A percentile compares a stretch with the other conserved stretches of the same genome.
These are phyloP conservation scores for Pelobates fuscus DNA, from an alignment of 2,113 vertebrate species.

Conservation along the genomic window DNA sequence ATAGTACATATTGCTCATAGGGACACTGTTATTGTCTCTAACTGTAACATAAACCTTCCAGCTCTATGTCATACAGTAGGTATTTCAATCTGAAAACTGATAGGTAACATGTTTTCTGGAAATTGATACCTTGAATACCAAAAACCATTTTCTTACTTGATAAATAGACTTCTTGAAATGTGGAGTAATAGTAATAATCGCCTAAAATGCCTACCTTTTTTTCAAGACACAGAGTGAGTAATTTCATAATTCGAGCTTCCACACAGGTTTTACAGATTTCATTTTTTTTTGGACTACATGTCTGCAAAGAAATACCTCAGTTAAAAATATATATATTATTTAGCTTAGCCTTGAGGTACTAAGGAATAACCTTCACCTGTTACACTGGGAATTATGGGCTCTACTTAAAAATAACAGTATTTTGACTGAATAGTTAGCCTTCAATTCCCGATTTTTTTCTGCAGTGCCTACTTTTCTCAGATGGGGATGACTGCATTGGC, in stretches of 20 bases:
- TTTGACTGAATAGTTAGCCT: neutral
- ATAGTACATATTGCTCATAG: too few species aligned
- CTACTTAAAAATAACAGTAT: neutral
- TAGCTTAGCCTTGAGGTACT: neutral
- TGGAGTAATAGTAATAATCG: conserved; percentile 14
- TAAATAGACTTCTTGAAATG: conserved; percentile 3
- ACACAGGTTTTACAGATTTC: conserved; percentile 4
- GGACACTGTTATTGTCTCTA: neutral
- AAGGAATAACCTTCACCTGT: neutral
- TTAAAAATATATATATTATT: neutral
- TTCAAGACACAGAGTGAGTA: neutral
- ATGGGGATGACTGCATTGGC: neutral
- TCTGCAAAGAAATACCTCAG: too few species aligned
- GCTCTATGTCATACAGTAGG: too few species aligned
- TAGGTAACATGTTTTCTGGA: neutral
- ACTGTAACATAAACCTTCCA: too few species aligned
- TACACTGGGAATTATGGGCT: neutral
- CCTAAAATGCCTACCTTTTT: conserved; percentile 8
- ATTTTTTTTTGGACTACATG: too few species aligned
- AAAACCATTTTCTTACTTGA: conserved; percentile 11
- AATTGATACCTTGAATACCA: neutral
- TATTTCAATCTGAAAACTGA: neutral
- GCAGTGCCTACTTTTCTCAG: neutral
- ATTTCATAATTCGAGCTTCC: conserved; percentile 6
- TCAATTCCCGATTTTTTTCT: neutral